Conservation (phyloP, 1,140 invertebrate genomes). For the Drosophila bipectinata region DNA sequence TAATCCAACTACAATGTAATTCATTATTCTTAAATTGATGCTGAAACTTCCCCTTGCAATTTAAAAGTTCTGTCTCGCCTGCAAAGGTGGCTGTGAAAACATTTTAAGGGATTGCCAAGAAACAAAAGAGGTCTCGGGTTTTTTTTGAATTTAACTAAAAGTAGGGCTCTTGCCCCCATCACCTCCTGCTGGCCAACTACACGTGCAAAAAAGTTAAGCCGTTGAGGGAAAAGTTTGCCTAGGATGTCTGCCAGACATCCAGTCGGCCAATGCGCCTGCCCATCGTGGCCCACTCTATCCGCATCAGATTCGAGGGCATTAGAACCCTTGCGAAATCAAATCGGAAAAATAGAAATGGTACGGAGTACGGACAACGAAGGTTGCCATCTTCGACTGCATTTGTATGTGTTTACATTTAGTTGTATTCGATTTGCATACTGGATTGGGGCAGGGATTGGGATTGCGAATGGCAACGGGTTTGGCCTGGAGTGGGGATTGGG, state of each 20-base stretch:
- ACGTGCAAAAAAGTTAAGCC: conserved; percentile 78
- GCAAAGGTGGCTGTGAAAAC: conserved; percentile 46
- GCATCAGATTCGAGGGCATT: conserved; percentile 40
- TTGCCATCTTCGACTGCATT: conserved; percentile 52
- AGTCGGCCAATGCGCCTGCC: conserved; percentile 15
- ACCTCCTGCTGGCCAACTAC: conserved; percentile 41
- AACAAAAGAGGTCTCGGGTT: conserved; percentile 29
- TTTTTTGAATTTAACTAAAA: conserved; percentile 40
- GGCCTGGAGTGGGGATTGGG: neutral
- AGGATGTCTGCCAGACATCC: conserved; percentile 42
- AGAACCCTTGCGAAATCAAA: conserved; percentile 64
- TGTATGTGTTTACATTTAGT: conserved; percentile 81
- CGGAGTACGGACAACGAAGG: conserved; percentile 16
- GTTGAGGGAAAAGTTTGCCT: conserved; percentile 68
- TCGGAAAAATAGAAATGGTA: conserved; percentile 34
- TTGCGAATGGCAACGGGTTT: conserved; percentile 2
- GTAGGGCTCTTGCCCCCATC: neutral
- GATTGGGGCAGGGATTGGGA: conserved; percentile 25
- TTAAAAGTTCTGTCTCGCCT: conserved; percentile 25
- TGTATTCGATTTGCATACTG: conserved; percentile 78
- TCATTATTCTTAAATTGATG: conserved; percentile 7
- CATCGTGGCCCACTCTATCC: neutral
- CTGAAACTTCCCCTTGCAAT: conserved; percentile 11
- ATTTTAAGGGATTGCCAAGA: conserved; percentile 64
- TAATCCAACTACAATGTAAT: conserved; percentile 6